Percentiles rank a stretch among this genome's conserved stretches.
Evolutionary conservation across 2,888 invertebrate species (phyloP).

Genomic region (Laspeyria flexula): DNA sequence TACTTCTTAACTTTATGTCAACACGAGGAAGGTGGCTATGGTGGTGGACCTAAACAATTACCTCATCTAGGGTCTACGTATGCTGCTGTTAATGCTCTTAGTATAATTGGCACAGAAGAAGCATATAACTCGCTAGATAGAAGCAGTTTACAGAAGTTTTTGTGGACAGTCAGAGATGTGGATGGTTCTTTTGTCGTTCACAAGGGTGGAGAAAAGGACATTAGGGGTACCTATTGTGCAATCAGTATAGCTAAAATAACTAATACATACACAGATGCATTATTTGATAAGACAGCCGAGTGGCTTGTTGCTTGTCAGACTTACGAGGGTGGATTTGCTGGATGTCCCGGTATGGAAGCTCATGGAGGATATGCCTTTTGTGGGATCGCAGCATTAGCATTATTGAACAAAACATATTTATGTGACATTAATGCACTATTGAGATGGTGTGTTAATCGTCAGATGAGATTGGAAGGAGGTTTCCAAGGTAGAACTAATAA

Average conservation of each 20-base stretch:
- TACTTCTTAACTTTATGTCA: slow-evolving; percentile 88
- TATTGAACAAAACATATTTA: slow-evolving; percentile 91
- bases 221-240: slow-evolving; percentile 99
- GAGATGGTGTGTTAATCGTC: slow-evolving; percentile 95
- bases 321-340: slow-evolving; percentile 99
- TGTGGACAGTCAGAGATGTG: slow-evolving; percentile 90
- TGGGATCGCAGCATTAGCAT: slow-evolving; percentile 94
- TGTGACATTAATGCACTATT: slow-evolving; percentile 92
- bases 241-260: slow-evolving; percentile 95
- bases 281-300: slow-evolving; percentile 95
- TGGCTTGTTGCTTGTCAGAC: slow-evolving; percentile 99
- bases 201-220: slow-evolving; percentile 96
- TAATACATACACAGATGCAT: slow-evolving; percentile 90
- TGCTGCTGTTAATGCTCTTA: slow-evolving; percentile 97
- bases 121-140: slow-evolving; percentile 96
- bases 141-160: slow-evolving; percentile 90
- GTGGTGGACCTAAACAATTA: slow-evolving; percentile 96
- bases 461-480: slow-evolving; percentile 98
- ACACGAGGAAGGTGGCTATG: slow-evolving; percentile 93
- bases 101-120: slow-evolving; percentile 94
- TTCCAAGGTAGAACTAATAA: slow-evolving; percentile 99
- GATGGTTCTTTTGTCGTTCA: slow-evolving; percentile 98
- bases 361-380: slow-evolving; percentile 99
- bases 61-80: slow-evolving; percentile 99
- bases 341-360: slow-evolving; percentile 95